Conservation (phyloP, 2,113 vertebrate genomes). For the Dendrocopos noguchii region DNA sequence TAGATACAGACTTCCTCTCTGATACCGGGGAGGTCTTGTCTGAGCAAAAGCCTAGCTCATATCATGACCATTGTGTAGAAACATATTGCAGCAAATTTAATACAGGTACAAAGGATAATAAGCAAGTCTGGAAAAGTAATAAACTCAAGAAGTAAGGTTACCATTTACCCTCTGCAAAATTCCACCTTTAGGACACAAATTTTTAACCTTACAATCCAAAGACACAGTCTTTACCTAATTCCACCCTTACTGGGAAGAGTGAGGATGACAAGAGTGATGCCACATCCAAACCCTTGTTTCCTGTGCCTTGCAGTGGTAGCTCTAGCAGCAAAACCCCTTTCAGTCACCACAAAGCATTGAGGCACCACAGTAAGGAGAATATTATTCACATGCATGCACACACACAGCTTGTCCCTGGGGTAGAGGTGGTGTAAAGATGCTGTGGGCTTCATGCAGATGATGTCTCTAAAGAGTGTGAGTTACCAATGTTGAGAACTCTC, state of each 20-base stretch:
- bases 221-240: not conserved
- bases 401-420: not conserved
- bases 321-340: not conserved
- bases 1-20: not conserved
- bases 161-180: not conserved
- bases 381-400: accelerated
- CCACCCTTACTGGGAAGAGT: not conserved
- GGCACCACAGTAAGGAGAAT: not conserved
- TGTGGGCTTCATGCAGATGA: not conserved
- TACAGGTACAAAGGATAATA: not conserved
- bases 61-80: not conserved
- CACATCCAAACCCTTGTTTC: accelerated
- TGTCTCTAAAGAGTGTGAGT: not conserved
- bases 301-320: not conserved
- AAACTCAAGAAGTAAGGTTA: not conserved
- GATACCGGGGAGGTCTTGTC: not conserved
- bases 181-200: not conserved
- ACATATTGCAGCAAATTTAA: not conserved
- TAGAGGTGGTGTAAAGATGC: not conserved
- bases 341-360: accelerated
- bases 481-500: not conserved
- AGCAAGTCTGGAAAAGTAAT: not conserved
- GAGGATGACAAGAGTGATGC: not conserved
- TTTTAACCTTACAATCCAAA: not conserved
- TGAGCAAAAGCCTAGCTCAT: not conserved